phyloP scores from a whole-genome alignment of 2,113 vertebrate genomes.

The Mionectes macconnelli region DNA sequence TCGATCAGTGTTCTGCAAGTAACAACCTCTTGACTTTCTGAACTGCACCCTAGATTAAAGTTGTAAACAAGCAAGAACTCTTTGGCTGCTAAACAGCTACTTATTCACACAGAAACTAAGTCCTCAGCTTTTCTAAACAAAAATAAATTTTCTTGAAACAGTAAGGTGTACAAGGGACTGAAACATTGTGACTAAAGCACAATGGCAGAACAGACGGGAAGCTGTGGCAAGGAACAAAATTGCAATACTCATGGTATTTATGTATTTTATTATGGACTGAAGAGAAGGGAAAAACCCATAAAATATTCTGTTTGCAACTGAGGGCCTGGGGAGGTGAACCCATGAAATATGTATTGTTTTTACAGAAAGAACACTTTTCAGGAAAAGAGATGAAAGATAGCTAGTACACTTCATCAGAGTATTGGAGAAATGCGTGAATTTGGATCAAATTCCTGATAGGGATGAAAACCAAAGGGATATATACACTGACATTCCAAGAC shows the following conservation, averaged over 20 bases:
- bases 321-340: not conserved
- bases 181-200: not conserved
- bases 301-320: not conserved
- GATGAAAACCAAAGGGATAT: not conserved
- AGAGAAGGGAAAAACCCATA: not conserved
- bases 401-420: not conserved
- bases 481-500: not conserved
- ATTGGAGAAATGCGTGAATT: not conserved
- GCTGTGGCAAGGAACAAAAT: not conserved
- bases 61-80: not conserved
- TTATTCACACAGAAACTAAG: not conserved
- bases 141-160: not conserved
- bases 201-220: not conserved
- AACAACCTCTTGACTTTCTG: not conserved
- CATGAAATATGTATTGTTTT: not conserved
- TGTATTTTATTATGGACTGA: not conserved
- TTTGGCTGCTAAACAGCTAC: not conserved
- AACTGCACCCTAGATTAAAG: not conserved
- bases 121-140: not conserved
- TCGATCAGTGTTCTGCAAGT: not conserved
- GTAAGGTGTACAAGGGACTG: not conserved
- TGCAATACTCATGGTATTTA: not conserved
- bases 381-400: not conserved
- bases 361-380: not conserved
- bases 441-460: not conserved